Evolutionary conservation across 53 echinoderm and acorn worm genomes (phyloP), one percentile per base, ranked within the genome.

Genomic region (Stichopus horrens): DNA sequence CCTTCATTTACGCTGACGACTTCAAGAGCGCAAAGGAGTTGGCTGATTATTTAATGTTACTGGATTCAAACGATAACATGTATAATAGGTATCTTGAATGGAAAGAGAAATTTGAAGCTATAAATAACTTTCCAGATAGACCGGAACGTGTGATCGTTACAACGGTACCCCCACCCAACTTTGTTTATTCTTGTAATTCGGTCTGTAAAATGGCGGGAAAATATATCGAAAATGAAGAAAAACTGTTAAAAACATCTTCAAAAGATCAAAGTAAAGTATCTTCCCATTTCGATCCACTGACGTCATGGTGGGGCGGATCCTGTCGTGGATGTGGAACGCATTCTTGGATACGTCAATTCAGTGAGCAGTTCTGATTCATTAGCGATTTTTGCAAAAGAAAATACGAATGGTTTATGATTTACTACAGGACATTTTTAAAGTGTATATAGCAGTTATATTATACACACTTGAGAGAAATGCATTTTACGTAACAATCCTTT

Each of bases 1-100:
- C 87, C 8, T 87, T 74, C 75, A 75, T 87, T 21, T 55, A 87
- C 73, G 87, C 87, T 22, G 87, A 87, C 53, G 54, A 87, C 6
- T 87, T 74, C 16, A 18, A 74, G 7, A 74, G 74, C 7, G 74
- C 74, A 75, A 23, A 87, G n/a, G 20, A 74, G 7, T 20, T 87
- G 7, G 87, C 87, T 18, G 57, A 87, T 19, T 87, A 87, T 74
- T 57, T 87, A 9, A 18, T 53, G 6, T 74, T 74, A 20, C 75
- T 87, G 5, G 74, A 87, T 75, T 9, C 7, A 21, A 87, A 87
- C 57, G 55, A 52, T 9, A 87, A 74, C 1, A 57, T 55, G 20
- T 87, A 87, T 13, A 57, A 16, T 9, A 75, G 74, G 57, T 87
- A 87, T 21, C 74, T 87, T 55, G 9, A 54, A 19, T 87, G 87